These are phyloP conservation scores for Lepilemur ruficaudatus DNA, from an alignment of 2,797 vertebrate genomes.

Conservation along the genomic window DNA sequence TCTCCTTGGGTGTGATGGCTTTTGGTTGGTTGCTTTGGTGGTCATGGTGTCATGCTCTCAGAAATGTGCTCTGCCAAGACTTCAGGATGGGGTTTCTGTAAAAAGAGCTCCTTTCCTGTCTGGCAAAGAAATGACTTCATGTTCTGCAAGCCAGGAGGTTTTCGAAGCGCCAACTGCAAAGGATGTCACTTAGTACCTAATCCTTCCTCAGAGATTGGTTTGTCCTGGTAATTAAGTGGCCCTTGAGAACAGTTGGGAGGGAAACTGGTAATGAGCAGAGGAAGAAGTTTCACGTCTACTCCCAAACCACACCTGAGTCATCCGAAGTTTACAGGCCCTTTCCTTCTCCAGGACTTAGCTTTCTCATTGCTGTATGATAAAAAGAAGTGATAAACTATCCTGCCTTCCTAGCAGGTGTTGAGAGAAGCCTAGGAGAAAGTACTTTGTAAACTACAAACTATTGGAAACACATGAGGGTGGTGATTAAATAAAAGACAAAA, in stretches of 20 bases:
- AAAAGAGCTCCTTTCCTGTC: constrained; percentile 28
- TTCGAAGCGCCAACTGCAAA: neutral
- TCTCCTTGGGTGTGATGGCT: neutral
- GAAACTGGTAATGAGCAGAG: neutral
- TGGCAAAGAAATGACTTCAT: constrained; percentile 49
- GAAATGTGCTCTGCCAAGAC: neutral
- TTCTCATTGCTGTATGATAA: neutral
- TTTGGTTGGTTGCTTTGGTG: neutral
- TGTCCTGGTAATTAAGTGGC: neutral
- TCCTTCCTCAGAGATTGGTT: neutral
- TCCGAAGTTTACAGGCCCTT: neutral
- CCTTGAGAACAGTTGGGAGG: neutral
- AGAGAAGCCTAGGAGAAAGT: neutral
- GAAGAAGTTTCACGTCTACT: accelerated
- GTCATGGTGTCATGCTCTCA: neutral
- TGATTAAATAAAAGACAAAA: neutral
- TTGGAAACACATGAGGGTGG: neutral
- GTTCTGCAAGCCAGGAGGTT: constrained; percentile 9
- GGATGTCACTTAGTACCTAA: neutral
- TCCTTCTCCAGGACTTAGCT: neutral
- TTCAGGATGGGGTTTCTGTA: neutral
- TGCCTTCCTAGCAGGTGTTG: neutral
- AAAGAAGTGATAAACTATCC: neutral
- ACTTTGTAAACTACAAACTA: neutral
- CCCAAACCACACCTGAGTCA: neutral